These are phyloP conservation scores for Clarias pachynema DNA, from an alignment of 2,797 vertebrate genomes.

Conservation along the genomic window DNA sequence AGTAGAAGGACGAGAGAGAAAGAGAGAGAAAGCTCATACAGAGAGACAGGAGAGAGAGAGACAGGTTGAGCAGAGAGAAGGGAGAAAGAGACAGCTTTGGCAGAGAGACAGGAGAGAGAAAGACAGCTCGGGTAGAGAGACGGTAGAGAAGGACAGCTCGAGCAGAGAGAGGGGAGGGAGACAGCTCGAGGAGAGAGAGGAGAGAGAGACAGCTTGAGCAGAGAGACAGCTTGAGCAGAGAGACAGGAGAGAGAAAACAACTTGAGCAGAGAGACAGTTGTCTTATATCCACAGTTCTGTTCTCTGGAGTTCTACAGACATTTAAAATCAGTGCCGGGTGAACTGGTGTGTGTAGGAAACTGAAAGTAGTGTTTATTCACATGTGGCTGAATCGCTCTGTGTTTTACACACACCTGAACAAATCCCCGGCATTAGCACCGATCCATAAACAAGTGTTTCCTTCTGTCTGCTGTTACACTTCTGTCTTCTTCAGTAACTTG, in stretches of 20 bases:
- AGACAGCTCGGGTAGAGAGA: background rate
- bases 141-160: background rate
- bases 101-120: background rate
- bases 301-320: background rate
- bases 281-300: background rate
- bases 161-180: background rate
- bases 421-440: conserved; percentile 61
- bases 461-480: background rate
- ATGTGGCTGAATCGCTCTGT: background rate
- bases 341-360: background rate
- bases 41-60: background rate
- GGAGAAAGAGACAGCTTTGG: background rate
- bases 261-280: background rate
- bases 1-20: background rate
- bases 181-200: too few relatives aligned
- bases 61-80: background rate
- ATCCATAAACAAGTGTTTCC: conserved; percentile 50
- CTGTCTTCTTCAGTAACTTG: conserved; percentile 55
- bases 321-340: background rate
- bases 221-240: background rate
- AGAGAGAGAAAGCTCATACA: background rate
- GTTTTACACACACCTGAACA: conserved; percentile 43
- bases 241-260: background rate
- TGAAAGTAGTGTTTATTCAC: background rate
- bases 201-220: too few relatives aligned